Conservation (phyloP, 2,113 vertebrate species). For the Macquaria australasica region DNA sequence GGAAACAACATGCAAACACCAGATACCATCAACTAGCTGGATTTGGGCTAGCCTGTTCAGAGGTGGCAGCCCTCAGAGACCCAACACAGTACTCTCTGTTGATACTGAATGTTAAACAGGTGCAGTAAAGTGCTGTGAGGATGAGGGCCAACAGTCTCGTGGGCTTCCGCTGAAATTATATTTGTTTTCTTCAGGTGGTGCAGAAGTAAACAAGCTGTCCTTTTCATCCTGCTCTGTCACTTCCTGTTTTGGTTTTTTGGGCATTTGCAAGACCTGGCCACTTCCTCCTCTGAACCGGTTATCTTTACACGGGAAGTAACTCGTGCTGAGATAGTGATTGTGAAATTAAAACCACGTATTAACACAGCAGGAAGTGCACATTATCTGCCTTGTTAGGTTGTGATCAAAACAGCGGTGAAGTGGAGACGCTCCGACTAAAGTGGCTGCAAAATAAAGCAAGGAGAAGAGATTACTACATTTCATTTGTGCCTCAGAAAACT, state of each 20-base stretch:
- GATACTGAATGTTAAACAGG: conserved; percentile 21
- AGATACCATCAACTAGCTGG: background rate
- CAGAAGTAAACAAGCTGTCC: conserved; percentile 10
- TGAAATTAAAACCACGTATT: conserved; percentile 6
- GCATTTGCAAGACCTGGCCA: conserved; percentile 14
- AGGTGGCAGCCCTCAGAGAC: conserved; percentile 3
- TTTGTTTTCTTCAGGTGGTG: conserved; percentile 5
- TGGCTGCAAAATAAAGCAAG: background rate
- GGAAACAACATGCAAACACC: background rate
- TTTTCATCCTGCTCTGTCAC: conserved; percentile 27
- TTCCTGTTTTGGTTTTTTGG: conserved; percentile 61
- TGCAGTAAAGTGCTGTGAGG: conserved; percentile 25
- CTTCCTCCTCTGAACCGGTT: conserved; percentile 46
- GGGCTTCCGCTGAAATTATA: conserved; percentile 2
- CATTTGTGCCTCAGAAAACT: background rate
- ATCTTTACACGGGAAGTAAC: conserved; percentile 7
- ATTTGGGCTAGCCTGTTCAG: background rate
- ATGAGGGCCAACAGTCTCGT: conserved; percentile 15
- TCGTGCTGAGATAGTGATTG: background rate
- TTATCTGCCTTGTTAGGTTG: background rate
- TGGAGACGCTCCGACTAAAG: background rate
- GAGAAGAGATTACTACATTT: background rate
- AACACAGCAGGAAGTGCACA: background rate
- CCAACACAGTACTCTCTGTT: conserved; percentile 15
- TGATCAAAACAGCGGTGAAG: background rate